phyloP scores from a whole-genome alignment of 2,888 invertebrate species.

The Noctuana brunneofusca region DNA sequence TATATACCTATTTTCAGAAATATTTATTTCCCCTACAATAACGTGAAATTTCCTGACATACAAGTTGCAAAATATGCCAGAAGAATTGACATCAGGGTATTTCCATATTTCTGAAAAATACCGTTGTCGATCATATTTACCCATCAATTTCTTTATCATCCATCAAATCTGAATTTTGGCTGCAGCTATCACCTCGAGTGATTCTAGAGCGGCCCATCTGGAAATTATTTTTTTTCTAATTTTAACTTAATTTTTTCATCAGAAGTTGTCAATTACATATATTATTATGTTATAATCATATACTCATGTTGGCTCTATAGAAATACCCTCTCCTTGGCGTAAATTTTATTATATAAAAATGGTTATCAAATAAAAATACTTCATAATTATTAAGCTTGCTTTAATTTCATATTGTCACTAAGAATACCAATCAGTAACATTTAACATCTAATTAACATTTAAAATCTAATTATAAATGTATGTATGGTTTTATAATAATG shows the following conservation, averaged over 20 bases:
- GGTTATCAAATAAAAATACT: slow-evolving; percentile 20
- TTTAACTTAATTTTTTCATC: slow-evolving; percentile 11
- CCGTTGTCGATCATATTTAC: slow-evolving; percentile 60
- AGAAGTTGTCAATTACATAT: not conserved
- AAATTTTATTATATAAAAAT: not conserved
- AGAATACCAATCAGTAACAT: slow-evolving; percentile 31
- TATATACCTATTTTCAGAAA: no score
- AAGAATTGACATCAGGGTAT: not conserved
- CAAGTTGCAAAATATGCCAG: not conserved
- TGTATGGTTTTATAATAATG: not conserved
- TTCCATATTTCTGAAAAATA: not conserved
- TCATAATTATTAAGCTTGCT: slow-evolving; percentile 9
- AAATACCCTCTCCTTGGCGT: not conserved
- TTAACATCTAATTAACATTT: no score
- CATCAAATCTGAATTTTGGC: slow-evolving; percentile 67
- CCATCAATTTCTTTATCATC: slow-evolving; percentile 78
- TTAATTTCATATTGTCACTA: slow-evolving; percentile 20
- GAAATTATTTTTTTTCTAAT: slow-evolving; percentile 54
- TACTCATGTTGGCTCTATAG: not conserved
- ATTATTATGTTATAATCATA: not conserved
- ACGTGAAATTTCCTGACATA: no score
- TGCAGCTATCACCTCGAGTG: slow-evolving; percentile 67
- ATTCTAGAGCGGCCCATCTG: slow-evolving; percentile 78
- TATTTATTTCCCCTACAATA: no score
- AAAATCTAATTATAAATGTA: slow-evolving; percentile 9